Base-by-base conservation (phyloP, 1,140 invertebrate genomes). In the Trialeurodes vaporariorum region DNA sequence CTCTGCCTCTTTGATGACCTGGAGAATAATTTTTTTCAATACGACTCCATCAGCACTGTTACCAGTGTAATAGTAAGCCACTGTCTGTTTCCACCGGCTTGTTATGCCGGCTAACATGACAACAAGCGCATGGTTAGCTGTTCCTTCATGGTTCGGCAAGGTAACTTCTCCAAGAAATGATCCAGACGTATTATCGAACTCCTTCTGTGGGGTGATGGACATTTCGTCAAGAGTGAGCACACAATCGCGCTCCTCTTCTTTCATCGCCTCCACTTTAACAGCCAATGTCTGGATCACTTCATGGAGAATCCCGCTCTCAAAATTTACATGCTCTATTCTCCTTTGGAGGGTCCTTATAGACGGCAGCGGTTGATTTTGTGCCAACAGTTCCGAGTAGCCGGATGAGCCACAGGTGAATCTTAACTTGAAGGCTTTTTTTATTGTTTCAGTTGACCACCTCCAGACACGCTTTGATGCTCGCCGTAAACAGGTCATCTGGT, bases 201-300 rank as follows among this genome's bases (percentile, higher is more conserved):
- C 12, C 25, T 65, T 40, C 26, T 27, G 34, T 23, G 61, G 27
- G 27, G 61, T 64, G 22, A 69, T 40, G 17, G 68, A 34, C 59
- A 71, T 69, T 61, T 69, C 68, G 66, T 71, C 63, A 12, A 71
- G 61, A 23, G 68, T 49, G 25, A 70, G 25, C 22, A 70, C 11
- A 27, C 69, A 70, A 60, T 70, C 61, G 59, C 40, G 61, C 58
- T 66, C 25, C 17, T 65, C 58, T 59, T 70, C 61, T 27, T 40
- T 66, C 61, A 70, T 60, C 1, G 17, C 13, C 22, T 12, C 1
- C 12, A 67, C 25, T 67, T 69, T 70, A 22, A 68, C 21, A 63
- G 63, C 21, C 58, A 68, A 60, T 61, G 69, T 66, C 13, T 63
- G 24, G 49, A 70, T 68, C 25, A 70, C 22, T 59, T 70, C 64